These are phyloP conservation scores for Anagyrus pseudococci DNA, from an alignment of 2,888 invertebrate species.

Conservation along the genomic window DNA sequence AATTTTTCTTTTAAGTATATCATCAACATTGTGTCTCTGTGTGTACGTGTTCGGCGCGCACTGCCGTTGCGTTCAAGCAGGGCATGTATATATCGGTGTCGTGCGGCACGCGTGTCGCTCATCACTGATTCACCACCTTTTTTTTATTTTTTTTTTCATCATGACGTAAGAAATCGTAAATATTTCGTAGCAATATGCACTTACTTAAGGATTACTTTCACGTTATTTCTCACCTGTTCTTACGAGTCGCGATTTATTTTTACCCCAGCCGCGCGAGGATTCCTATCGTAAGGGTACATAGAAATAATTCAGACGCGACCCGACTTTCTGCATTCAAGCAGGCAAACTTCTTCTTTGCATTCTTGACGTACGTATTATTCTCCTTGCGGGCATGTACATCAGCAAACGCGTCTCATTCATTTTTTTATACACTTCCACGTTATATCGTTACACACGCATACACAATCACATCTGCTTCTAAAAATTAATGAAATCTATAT, in stretches of 20 bases:
- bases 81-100: slow-evolving; percentile 8
- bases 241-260: slow-evolving; percentile 28
- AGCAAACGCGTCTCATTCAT: slow-evolving; percentile 13
- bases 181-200: slow-evolving; percentile 38
- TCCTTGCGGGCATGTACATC: slow-evolving; percentile 17
- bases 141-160: slow-evolving; percentile 23
- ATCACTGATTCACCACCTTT: slow-evolving; percentile 7
- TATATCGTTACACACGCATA: slow-evolving; percentile 13
- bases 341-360: slow-evolving; percentile 29
- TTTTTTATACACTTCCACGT: slow-evolving; percentile 28
- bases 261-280: slow-evolving; percentile 13
- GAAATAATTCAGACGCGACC: slow-evolving; percentile 41
- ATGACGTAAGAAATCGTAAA: slow-evolving; percentile 40
- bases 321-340: slow-evolving; percentile 21
- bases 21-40: slow-evolving; percentile 26
- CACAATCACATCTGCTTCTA: slow-evolving; percentile 44
- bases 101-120: slow-evolving; percentile 13
- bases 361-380: slow-evolving; percentile 16
- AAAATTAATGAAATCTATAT: slow-evolving; percentile 54
- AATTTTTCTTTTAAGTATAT: slow-evolving; percentile 36
- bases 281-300: slow-evolving; percentile 30
- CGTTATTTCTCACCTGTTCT: slow-evolving; percentile 23
- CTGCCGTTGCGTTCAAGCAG: slow-evolving; percentile 5
- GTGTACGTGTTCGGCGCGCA: slow-evolving; percentile 14
- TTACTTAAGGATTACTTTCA: slow-evolving; percentile 38